Evolutionary conservation across 2,888 invertebrate genomes (phyloP), one percentile per base, ranked within the genome.

Genomic region (Caenorhabditis sulstoni): DNA sequence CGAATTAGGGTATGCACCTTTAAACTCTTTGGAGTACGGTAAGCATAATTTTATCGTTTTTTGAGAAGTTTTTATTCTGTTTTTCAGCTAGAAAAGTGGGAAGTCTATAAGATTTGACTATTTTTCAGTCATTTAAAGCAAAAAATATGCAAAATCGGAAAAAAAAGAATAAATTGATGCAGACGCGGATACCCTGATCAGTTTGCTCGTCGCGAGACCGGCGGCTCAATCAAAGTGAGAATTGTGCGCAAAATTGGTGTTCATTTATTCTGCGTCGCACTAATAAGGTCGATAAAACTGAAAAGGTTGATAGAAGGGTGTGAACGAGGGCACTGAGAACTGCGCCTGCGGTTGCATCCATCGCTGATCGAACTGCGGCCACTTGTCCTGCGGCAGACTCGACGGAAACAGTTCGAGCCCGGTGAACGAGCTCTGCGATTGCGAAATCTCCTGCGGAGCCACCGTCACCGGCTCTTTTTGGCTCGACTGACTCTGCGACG

Each of bases 291-390:
- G 55, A 73, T 78, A 78, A 29, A 66, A 78, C 39, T 57, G 71
- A 23, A 77, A 77, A 16, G 77, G 77, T 66, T 77, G 77, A 49
- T 77, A 77, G 16, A 66, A 77, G 1, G 78, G 78, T 3, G 71
- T 50, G 37, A 78, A 78, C 12, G 71, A 67, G 14, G 78, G 71
- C 29, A 62, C 71, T 1, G 78, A 61, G 22, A 78, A 73, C 20
- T 78, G 78, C 50, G 29, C 29, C 29, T 47, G 52, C 9, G 58
- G 55, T 39, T 71, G 78, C 39, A 74, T 61, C 79, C 79, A 79
- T 68, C 74, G 41, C 47, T 64, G 53, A 50, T 78, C 78, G 57
- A 78, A 67, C 35, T 73, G 71, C 23, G 73, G 67, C 79, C 79
- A 79, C 45, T 67, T 68, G 45, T 68, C 74, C 16, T 65, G 73